Evolutionary conservation across 2,797 vertebrate species (phyloP), one percentile per base, ranked within the genome.

Genomic region (Intellagama lesueurii): DNA sequence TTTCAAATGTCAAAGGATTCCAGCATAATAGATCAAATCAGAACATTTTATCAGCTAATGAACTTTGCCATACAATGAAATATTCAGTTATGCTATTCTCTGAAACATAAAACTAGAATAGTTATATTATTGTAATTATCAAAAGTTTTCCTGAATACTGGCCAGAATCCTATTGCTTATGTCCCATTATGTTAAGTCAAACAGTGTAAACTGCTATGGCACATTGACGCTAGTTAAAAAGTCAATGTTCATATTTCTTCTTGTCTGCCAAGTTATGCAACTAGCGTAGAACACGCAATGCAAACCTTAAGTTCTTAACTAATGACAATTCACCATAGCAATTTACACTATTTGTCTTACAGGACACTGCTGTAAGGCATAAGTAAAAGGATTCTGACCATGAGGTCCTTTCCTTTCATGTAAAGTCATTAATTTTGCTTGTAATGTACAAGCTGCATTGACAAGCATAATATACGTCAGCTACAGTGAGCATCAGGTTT

Each of bases 101-200:
- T 86, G 24, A 22, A n/a, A 60, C 80, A 82, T 88, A 79, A 92
- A 81, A 90, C 78, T 68, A 86, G 83, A 90, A 81, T 69, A 76
- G 91, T 92, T 89, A 87, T 47, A 90, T 4, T 69, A 90, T 68
- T 12, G 44, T 82, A 89, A 89, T 83, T 73, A 90, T 17, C 86
- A 89, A 81, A 92, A 90, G 91, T 78, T 88, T 70, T 84, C 9
- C 72, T 78, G 86, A 87, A 78, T 24, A 22, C 19, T 64, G 60
- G 60, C 14, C 60, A 64, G 17, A 64, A 64, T 64, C 60, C 60
- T 64, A 64, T 64, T 64, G 60, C 60, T 64, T 64, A 64, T 64
- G 60, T 64, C 60, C 60, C 14, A 1, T 64, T 64, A 64, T 64
- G 60, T 64, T 64, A 64, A 64, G 17, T 22, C 60, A 64, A 22